Conservation (phyloP, 2,797 vertebrate species). For the Pseudochirops cupreus region DNA sequence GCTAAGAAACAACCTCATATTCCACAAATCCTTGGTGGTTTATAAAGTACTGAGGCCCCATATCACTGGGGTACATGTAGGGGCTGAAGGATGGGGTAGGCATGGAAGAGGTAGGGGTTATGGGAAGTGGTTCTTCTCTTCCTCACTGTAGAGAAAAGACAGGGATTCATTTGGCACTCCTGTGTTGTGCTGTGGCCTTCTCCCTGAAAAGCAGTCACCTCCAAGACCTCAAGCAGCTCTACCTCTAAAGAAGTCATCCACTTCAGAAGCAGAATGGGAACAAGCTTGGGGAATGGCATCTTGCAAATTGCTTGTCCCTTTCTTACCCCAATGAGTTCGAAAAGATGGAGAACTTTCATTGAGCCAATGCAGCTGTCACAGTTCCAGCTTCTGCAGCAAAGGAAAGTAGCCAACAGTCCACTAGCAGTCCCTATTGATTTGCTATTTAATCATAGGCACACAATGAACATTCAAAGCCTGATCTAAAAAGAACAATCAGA, state of each 20-base stretch:
- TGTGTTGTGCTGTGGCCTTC: too few relatives aligned
- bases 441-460: slow-evolving; percentile 84
- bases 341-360: slow-evolving; percentile 73
- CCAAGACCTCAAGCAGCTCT: not conserved
- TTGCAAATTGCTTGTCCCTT: not conserved
- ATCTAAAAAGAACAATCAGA: slow-evolving; percentile 89
- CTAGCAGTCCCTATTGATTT: slow-evolving; percentile 82
- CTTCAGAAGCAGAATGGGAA: not conserved
- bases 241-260: not conserved
- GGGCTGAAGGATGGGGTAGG: not conserved
- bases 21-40: not conserved
- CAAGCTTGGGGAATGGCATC: not conserved
- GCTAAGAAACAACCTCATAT: not conserved
- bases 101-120: not conserved
- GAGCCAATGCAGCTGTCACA: slow-evolving; percentile 75
- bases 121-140: not conserved
- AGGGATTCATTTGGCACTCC: not conserved
- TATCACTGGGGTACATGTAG: not conserved
- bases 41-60: not conserved
- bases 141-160: not conserved
- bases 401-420: slow-evolving; percentile 79
- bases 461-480: slow-evolving; percentile 85
- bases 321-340: slow-evolving; percentile 34
- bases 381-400: slow-evolving; percentile 79
- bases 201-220: not conserved